These are phyloP conservation scores for Thymelicus sylvestris DNA, from an alignment of 2,888 invertebrate genomes.

Conservation along the genomic window DNA sequence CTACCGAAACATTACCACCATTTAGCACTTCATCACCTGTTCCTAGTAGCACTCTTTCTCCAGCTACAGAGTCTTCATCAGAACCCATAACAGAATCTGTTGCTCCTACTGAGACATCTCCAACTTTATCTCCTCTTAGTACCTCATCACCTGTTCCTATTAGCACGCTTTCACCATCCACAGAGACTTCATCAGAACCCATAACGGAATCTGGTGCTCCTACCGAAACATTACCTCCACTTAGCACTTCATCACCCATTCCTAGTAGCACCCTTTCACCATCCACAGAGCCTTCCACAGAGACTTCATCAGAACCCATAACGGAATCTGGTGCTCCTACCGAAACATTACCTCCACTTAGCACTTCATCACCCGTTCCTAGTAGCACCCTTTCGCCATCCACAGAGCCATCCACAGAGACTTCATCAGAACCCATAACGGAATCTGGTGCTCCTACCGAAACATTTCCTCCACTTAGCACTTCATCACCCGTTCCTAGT, in stretches of 20 bases:
- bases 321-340: background rate
- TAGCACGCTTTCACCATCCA: conserved; percentile 7
- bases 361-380: background rate
- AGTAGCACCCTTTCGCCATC: background rate
- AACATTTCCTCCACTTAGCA: background rate
- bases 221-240: background rate
- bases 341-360: background rate
- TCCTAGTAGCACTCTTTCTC: background rate
- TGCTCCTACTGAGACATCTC: background rate
- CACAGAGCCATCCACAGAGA: background rate
- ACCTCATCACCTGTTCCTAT: conserved; percentile 3
- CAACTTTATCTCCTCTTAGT: background rate
- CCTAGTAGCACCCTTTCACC: background rate
- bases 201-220: background rate
- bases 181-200: background rate
- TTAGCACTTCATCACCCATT: background rate
- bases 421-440: background rate
- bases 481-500: background rate
- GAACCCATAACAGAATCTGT: background rate
- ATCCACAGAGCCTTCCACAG: background rate
- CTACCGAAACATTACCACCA: background rate
- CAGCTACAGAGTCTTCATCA: background rate
- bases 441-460: background rate
- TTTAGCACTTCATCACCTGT: background rate
- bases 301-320: background rate